Base-by-base conservation (phyloP, 2,888 invertebrate species). In the Protonemura montana region DNA sequence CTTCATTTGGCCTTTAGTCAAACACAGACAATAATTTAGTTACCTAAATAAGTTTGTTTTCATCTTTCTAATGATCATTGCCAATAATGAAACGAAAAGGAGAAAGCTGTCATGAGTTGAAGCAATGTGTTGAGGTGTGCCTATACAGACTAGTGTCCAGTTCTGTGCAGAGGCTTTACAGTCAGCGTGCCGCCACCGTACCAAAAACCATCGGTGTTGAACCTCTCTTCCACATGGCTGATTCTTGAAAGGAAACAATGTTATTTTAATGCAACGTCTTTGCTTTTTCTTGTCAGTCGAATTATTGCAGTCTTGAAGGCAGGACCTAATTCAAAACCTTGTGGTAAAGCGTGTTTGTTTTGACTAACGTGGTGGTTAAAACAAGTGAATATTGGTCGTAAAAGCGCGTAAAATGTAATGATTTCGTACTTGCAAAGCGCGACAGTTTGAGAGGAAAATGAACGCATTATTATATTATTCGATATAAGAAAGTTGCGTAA, bases 161-260 rank as follows among this genome's bases (percentile, higher is more conserved):
- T 16, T 3, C 59, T 7, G 16, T 21, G 21, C 59, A 59, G 59
- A 59, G 21, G 35, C 35, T 6, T 35, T 59, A 10, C 35, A 10
- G 35, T 10, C 5, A 35, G 7, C 7, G 21, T 59, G 59, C 21
- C 16, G 2, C 16, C 59, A 59, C 59, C 59, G 41, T 7, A 41
- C 41, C 41, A 5, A 28, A 78, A 78, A 78, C 13, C 78, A 78
- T 13, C 78, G 78, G 28, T 27, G 78, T 78, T 78, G 78, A 78
- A 78, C 78, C 78, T 78, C 26, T 1, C 25, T 78, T 78, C 78
- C 78, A 78, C 78, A 78, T 78, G 78, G 78, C 27, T 78, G 78
- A 25, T 78, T 78, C 78, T 27, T 25, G 78, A 78, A 78, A 78
- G 78, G 27, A 78, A 78, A 78, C 28, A 26, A 6, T 6, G 10